A percentile compares a stretch with the other conserved stretches of the same genome.
Evolutionary conservation across 2,797 vertebrate species (phyloP).

Genomic region (Astyanax mexicanus): DNA sequence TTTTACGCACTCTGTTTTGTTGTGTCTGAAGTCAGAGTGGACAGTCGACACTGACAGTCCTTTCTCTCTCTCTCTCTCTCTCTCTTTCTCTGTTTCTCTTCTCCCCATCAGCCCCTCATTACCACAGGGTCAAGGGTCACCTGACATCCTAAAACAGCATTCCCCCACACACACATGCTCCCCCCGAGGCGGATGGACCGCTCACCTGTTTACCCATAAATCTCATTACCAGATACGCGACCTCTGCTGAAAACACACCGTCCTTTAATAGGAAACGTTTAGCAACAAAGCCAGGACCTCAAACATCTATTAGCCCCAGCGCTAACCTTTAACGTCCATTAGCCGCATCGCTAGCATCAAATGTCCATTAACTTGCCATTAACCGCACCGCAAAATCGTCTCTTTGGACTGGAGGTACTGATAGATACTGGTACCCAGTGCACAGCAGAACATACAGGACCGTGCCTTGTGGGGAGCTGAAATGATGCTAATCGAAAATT

Average conservation of each 20-base stretch:
- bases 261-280: constrained; percentile 50
- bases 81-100: constrained; percentile 2
- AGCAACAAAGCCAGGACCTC: constrained; percentile 32
- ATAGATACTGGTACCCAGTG: neutral
- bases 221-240: constrained; percentile 61
- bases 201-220: constrained; percentile 54
- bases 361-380: neutral
- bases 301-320: neutral
- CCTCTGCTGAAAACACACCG: constrained; percentile 38
- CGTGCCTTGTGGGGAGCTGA: neutral
- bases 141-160: constrained; percentile 38
- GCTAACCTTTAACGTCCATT: neutral
- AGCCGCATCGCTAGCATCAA: neutral
- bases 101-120: constrained; percentile 56
- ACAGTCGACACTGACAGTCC: neutral
- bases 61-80: constrained; percentile 4
- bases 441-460: neutral
- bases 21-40: neutral
- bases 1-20: neutral
- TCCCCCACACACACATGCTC: neutral
- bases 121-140: constrained; percentile 52
- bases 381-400: constrained; percentile 26
- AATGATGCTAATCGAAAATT: neutral
- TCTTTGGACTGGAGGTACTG: constrained; percentile 30
- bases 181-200: neutral